Evolutionary conservation across 2,888 invertebrate genomes (phyloP), one percentile per base, ranked within the genome.

Genomic region (Pyrrhosoma nymphula): DNA sequence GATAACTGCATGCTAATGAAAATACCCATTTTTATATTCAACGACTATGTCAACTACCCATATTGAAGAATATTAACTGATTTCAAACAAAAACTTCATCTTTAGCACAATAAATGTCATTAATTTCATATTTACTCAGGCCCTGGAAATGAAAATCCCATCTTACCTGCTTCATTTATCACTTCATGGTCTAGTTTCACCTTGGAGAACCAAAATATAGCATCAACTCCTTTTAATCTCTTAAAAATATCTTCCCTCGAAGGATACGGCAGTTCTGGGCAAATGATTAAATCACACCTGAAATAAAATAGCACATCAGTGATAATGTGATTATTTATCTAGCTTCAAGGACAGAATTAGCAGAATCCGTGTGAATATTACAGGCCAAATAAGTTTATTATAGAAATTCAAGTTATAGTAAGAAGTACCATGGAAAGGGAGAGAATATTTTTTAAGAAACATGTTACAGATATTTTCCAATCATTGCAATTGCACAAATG

Each of bases 121-220:
- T n/a, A n/a, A n/a, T n/a, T n/a, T n/a, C n/a, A n/a, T n/a, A n/a
- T n/a, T n/a, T n/a, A 89, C 1, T 39, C 23, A 26, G 6, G 16
- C 14, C 20, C 47, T 90, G 69, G 10, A 69, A 16, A 69, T 60
- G 18, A 60, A 91, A 8, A 20, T 35, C 23, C 14, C 30, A 91
- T n/a, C 95, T 96, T 96, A 97, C 97, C 97, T 95, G 98, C 98
- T 20, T 98, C 98, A 96, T 98, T 98, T 82, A 99, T 96, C 0
- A 99, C 96, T 96, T 98, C 98, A 18, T 97, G 97, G 96, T 99
- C 98, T 96, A 99, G 98, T 97, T 98, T 98, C 96, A 99, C 99
- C 0, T 98, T 98, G 10, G 99, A 97, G 56, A 98, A 97, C 96
- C 99, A 99, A 96, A 98, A 98, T 14, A 99, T 97, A 0, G 97